These are phyloP conservation scores for Coregonus ussuriensis DNA, from an alignment of 2,797 vertebrate species.

Conservation along the genomic window DNA sequence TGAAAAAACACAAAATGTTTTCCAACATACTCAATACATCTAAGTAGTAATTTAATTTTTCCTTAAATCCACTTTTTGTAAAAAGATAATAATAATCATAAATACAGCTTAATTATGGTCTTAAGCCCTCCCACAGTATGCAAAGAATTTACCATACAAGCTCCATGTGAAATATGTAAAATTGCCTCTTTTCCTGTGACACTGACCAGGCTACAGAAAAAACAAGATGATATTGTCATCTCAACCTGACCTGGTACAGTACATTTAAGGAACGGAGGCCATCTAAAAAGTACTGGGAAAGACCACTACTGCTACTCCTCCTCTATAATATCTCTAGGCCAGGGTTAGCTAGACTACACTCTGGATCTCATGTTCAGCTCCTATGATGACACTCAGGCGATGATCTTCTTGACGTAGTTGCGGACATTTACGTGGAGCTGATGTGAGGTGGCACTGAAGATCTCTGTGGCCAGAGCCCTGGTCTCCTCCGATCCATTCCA, in stretches of 20 bases:
- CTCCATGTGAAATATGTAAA: not conserved
- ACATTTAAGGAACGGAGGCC: not conserved
- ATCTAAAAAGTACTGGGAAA: not conserved
- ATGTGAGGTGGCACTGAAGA: conserved; percentile 67
- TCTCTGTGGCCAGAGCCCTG: conserved; percentile 74
- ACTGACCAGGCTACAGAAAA: not conserved
- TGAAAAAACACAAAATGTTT: not conserved
- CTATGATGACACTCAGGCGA: conserved; percentile 47
- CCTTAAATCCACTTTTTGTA: not conserved
- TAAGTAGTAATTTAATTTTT: not conserved
- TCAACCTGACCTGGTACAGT: not conserved
- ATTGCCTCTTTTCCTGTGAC: not conserved
- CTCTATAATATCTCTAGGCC: not conserved
- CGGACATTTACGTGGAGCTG: conserved; percentile 80
- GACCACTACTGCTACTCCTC: not conserved
- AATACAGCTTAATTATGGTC: not conserved
- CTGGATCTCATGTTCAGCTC: not conserved
- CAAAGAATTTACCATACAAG: not conserved
- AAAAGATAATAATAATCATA: not conserved
- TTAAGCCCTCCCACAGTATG: not conserved
- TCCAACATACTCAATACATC: not conserved
- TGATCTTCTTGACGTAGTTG: conserved; percentile 78
- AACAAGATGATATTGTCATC: not conserved
- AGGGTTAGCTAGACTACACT: not conserved
- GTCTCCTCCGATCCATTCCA: conserved; percentile 66